Percentiles rank a stretch among this genome's conserved stretches.
These are phyloP conservation scores for Xylophagus ater DNA, from an alignment of 2,888 invertebrate species.

Conservation along the genomic window DNA sequence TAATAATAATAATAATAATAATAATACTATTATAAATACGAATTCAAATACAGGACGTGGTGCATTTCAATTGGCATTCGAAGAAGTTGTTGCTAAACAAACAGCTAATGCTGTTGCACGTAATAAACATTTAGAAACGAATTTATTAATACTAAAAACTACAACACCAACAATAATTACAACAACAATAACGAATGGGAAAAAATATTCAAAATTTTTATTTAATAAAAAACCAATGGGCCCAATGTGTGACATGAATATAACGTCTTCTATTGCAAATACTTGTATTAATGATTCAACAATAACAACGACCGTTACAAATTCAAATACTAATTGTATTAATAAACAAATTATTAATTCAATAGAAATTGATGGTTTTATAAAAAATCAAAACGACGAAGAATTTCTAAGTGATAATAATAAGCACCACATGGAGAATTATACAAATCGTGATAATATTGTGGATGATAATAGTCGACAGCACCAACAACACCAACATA, in stretches of 20 bases:
- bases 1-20: neutral
- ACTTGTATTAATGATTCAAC: neutral
- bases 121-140: too few species aligned
- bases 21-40: neutral
- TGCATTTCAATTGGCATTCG: conserved; percentile 22
- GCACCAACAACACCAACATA: too few species aligned
- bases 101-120: conserved; percentile 14
- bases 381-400: neutral
- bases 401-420: too few species aligned
- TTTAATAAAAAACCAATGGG: conserved; percentile 19
- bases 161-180: neutral
- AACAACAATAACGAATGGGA: neutral
- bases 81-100: conserved; percentile 19
- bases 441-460: too few species aligned
- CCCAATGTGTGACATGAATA: conserved; percentile 22
- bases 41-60: conserved; percentile 9
- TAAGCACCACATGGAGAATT: too few species aligned
- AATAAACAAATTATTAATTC: neutral
- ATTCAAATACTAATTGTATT: too few species aligned
- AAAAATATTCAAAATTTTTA: neutral
- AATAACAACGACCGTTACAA: neutral
- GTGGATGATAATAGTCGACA: too few species aligned
- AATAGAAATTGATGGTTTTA: neutral
- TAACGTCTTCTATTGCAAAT: neutral
- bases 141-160: too few species aligned